Evolutionary conservation across 2,797 vertebrate species (phyloP).

Genomic region (Carduelis carduelis): DNA sequence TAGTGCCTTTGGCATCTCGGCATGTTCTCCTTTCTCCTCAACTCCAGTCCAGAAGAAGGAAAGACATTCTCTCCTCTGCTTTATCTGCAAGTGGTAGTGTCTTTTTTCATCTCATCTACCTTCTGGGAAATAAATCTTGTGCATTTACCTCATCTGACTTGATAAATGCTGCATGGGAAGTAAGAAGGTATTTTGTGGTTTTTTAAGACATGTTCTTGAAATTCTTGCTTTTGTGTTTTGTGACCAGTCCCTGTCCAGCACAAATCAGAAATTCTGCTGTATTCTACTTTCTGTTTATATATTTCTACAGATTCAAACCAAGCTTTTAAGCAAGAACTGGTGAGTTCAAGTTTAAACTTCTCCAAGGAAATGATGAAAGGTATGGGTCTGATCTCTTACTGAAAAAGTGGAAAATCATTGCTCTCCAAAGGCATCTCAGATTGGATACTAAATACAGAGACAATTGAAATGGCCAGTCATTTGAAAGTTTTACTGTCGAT

Average conservation of each 20-base stretch:
- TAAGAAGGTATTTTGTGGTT: neutral
- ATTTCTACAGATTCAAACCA: neutral
- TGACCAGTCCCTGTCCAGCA: neutral
- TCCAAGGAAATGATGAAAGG: neutral
- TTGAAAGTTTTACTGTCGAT: neutral
- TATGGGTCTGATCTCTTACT: neutral
- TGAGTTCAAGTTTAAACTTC: neutral
- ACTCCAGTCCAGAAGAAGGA: neutral
- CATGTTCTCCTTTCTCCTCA: neutral
- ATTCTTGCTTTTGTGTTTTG: neutral
- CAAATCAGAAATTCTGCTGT: neutral
- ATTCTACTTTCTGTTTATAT: neutral
- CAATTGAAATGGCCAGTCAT: neutral
- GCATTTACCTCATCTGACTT: neutral
- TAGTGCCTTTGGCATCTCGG: neutral
- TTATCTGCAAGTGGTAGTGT: neutral
- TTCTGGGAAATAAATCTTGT: neutral
- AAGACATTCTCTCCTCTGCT: neutral
- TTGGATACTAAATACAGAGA: neutral
- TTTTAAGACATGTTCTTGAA: neutral
- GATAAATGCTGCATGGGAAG: neutral
- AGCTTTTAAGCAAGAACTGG: neutral
- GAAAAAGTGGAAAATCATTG: neutral
- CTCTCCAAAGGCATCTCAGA: neutral
- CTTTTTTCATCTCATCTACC: neutral